phyloP scores from a whole-genome alignment of 2,888 invertebrate species.

The Orthonevra nobilis region DNA sequence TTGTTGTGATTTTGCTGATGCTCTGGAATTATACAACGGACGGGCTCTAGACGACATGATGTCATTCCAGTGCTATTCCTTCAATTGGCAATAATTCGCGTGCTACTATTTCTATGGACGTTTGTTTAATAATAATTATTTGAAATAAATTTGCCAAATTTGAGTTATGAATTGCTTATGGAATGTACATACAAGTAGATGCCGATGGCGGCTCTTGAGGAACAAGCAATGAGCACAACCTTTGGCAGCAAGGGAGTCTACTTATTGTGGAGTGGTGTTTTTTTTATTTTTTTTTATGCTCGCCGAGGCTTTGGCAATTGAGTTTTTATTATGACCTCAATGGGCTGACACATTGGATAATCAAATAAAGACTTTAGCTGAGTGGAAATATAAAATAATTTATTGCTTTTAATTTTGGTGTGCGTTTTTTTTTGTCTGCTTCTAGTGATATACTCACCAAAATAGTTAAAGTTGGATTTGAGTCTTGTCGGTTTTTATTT shows the following conservation, averaged over 20 bases:
- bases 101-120: no score
- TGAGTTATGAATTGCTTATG: background rate
- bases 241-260: conserved; percentile 15
- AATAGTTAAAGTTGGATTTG: no score
- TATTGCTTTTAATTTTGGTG: no score
- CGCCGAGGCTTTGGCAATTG: conserved; percentile 1
- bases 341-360: conserved; percentile 1
- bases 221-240: conserved; percentile 8
- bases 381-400: no score
- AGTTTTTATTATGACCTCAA: conserved; percentile 29
- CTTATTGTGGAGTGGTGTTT: background rate
- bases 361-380: conserved; percentile 23
- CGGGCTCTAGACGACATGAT: conserved; percentile 23
- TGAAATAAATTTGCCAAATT: background rate
- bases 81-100: conserved; percentile 29
- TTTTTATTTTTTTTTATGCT: no score
- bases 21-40: no score
- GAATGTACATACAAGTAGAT: no score
- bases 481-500: no score
- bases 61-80: conserved; percentile 26
- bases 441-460: no score
- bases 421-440: no score
- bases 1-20: conserved; percentile 8
- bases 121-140: no score
- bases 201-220: conserved; percentile 6